phyloP scores from a whole-genome alignment of 2,797 vertebrate genomes.

The Macroramphosus scolopax region DNA sequence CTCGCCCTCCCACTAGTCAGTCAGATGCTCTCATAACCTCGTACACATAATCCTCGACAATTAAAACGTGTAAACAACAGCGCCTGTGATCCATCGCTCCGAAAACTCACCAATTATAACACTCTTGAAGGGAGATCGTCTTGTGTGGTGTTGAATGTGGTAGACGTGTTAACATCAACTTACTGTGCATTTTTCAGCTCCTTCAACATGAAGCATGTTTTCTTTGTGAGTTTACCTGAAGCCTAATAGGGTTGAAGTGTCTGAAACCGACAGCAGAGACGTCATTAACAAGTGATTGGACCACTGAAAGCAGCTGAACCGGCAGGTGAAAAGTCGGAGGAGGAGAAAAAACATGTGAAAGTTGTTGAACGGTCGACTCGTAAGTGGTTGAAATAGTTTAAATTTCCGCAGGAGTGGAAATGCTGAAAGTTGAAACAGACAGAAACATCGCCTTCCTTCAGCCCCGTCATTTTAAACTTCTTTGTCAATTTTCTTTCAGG shows the following conservation, averaged over 20 bases:
- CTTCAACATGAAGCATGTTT: too few species aligned
- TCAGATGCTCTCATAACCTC: constrained; percentile 65
- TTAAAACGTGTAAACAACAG: constrained; percentile 46
- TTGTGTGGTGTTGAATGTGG: background rate
- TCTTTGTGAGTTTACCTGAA: too few species aligned
- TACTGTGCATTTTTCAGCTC: too few species aligned
- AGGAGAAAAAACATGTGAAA: too few species aligned
- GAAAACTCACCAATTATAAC: constrained; percentile 8
- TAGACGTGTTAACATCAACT: background rate
- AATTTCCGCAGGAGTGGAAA: background rate
- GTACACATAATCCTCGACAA: constrained; percentile 53
- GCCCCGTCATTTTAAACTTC: too few species aligned
- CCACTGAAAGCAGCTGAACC: too few species aligned
- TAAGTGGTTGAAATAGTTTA: background rate
- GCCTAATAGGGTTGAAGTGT: too few species aligned
- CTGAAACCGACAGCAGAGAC: too few species aligned
- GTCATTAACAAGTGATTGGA: too few species aligned
- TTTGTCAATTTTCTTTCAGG: background rate
- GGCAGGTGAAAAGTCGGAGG: too few species aligned
- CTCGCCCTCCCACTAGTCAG: constrained; percentile 47
- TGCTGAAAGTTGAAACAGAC: constrained; percentile 1
- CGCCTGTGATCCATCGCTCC: background rate
- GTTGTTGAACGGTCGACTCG: too few species aligned
- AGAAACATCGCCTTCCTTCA: too few species aligned
- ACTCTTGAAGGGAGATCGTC: constrained; percentile 4